Evolutionary conservation across 2,797 vertebrate genomes (phyloP).

Genomic region (Microctenopoma stevenorrisi): DNA sequence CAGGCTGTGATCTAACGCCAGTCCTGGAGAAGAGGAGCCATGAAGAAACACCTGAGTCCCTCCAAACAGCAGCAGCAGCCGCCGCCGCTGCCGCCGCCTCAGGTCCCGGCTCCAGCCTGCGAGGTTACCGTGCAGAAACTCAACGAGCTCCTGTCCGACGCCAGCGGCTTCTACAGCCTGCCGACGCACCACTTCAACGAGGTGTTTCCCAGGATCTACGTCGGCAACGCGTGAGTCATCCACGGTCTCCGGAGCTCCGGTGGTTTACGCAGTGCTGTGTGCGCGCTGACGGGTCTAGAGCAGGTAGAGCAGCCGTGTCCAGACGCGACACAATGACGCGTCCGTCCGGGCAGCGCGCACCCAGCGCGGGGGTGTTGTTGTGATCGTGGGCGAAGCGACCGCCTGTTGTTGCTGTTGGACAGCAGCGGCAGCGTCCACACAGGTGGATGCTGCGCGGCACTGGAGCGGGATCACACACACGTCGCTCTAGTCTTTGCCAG

Average conservation of each 20-base stretch:
- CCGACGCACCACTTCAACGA: conserved; percentile 97
- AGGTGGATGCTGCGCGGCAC: conserved; percentile 24
- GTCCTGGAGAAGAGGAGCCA: conserved; percentile 56
- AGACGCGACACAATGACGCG: conserved; percentile 46
- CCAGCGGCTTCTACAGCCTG: conserved; percentile 93
- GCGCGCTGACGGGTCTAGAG: neutral
- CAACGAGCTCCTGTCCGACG: conserved; percentile 92
- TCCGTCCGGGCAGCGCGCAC: conserved; percentile 24
- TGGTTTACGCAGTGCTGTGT: neutral
- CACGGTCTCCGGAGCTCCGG: neutral
- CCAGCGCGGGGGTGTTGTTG: conserved; percentile 34
- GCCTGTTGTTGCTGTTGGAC: conserved; percentile 60
- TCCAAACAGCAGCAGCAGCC: conserved; percentile 67
- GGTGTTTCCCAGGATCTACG: conserved; percentile 92
- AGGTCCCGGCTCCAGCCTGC: conserved; percentile 71
- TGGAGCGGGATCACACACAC: too few relatives aligned
- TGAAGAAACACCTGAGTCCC: conserved; percentile 87
- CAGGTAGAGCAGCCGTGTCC: too few relatives aligned
- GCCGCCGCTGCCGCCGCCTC: conserved; percentile 41
- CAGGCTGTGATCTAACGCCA: conserved; percentile 51
- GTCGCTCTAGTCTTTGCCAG: too few relatives aligned
- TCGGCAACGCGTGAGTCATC: conserved; percentile 96
- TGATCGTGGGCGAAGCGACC: conserved; percentile 30
- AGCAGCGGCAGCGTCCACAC: neutral
- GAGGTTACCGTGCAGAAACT: conserved; percentile 91